Evolutionary conservation across 37 sponge, comb jelly and placozoan species (phyloP), one percentile per base, ranked within the genome.

Genomic region (Cliona cf. orientalis): DNA sequence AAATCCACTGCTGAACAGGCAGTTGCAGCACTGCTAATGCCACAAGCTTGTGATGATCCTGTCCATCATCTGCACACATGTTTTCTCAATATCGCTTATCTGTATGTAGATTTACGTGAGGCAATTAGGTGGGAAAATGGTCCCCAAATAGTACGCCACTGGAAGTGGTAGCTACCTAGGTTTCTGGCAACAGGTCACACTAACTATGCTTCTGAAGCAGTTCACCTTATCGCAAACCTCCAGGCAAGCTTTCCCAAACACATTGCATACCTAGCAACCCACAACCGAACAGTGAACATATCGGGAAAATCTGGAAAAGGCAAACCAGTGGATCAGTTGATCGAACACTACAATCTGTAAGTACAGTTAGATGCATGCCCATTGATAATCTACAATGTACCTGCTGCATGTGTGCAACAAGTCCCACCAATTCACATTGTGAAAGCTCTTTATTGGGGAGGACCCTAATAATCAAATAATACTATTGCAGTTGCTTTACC

Each of bases 291-390:
- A 37, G 78, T 79, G 22, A 79, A 79, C 58, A 66, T 25, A 1
- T 21, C 11, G 2, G 80, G 80, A 21, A 46, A 43, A 5, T 38
- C 58, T 36, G 80, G 80, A 11, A 37, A 49, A 2, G 80, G 69
- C 6, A 79, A 79, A 42, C 78, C 78, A 61, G 37, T 77, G 35
- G 78, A 77, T 42, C 78, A 77, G 36, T 26, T 63, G 2, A 34
- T 67, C 1, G 80, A 79, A n/a, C 80, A 79, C n/a, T 79, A 79
- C 56, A 79, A 79, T 68, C 32, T 79, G 80, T 79, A 66, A 79
- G 80, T 79, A n/a, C n/a, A n/a, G 2, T n/a, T n/a, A n/a, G n/a
- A n/a, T n/a, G n/a, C n/a, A n/a, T n/a, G n/a, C n/a, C n/a, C n/a
- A n/a, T n/a, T n/a, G n/a, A n/a, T n/a, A n/a, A n/a, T n/a, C n/a